phyloP scores from a whole-genome alignment of 2,113 vertebrate genomes.

The Tetrao urogallus region DNA sequence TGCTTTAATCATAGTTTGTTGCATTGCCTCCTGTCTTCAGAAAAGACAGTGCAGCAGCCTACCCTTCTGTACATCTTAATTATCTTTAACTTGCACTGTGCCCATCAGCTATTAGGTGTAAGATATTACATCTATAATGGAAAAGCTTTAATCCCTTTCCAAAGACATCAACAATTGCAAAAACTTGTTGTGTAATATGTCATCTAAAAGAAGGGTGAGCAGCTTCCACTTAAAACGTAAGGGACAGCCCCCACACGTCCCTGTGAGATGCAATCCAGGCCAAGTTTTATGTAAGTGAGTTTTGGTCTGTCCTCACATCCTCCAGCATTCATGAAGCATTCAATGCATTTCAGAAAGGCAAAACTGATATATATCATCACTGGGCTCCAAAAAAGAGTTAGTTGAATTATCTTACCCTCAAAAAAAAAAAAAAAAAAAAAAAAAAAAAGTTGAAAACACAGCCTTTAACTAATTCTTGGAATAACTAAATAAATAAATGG shows the following conservation, averaged over 20 bases:
- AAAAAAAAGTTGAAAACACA: neutral
- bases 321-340: neutral
- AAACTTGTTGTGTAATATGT: neutral
- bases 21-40: neutral
- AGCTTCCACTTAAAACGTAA: neutral
- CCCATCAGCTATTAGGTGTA: neutral
- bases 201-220: neutral
- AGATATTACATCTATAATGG: neutral
- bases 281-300: neutral
- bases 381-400: neutral
- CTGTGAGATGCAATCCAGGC: neutral
- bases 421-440: neutral
- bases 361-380: neutral
- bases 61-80: neutral
- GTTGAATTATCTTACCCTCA: neutral
- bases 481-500: neutral
- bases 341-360: neutral
- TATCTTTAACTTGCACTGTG: neutral
- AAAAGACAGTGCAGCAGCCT: neutral
- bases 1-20: neutral
- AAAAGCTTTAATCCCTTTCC: neutral
- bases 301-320: neutral
- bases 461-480: constrained; percentile 1
- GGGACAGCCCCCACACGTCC: neutral
- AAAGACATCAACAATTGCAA: neutral